Evolutionary conservation across 2,113 vertebrate genomes (phyloP).

Genomic region (Parus major): DNA sequence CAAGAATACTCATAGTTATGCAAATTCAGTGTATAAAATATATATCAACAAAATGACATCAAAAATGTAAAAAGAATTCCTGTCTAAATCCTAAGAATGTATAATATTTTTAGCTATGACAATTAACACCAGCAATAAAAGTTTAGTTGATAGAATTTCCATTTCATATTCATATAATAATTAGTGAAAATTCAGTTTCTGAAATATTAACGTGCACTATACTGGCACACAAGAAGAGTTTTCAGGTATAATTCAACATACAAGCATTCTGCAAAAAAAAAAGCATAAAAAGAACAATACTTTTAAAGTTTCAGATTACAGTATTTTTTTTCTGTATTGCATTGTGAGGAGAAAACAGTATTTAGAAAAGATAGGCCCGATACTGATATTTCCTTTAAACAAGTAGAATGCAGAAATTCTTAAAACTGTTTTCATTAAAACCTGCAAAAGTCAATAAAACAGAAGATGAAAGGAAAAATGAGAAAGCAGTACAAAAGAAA

Average conservation of each 20-base stretch:
- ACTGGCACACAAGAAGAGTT: neutral
- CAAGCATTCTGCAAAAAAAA: neutral
- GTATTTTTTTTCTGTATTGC: neutral
- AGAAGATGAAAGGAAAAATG: neutral
- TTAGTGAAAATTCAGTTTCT: neutral
- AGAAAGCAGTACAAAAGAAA: neutral
- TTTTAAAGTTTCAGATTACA: neutral
- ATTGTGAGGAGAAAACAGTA: neutral
- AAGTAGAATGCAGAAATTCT: neutral
- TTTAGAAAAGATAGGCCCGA: neutral
- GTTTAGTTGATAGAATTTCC: neutral
- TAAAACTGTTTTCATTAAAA: neutral
- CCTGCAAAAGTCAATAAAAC: neutral
- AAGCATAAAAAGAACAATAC: neutral
- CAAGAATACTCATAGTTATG: neutral
- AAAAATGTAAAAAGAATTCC: neutral
- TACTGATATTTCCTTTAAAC: neutral
- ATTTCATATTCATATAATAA: neutral
- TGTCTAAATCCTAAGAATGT: neutral
- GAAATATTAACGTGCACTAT: neutral
- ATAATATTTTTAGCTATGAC: neutral
- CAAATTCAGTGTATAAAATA: neutral
- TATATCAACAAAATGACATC: neutral
- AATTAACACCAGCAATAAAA: neutral
- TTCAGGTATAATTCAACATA: neutral